A percentile compares a stretch with the other conserved stretches of the same genome.
Conservation (phyloP, 2,797 vertebrate genomes). For the Anniella stebbinsi region DNA sequence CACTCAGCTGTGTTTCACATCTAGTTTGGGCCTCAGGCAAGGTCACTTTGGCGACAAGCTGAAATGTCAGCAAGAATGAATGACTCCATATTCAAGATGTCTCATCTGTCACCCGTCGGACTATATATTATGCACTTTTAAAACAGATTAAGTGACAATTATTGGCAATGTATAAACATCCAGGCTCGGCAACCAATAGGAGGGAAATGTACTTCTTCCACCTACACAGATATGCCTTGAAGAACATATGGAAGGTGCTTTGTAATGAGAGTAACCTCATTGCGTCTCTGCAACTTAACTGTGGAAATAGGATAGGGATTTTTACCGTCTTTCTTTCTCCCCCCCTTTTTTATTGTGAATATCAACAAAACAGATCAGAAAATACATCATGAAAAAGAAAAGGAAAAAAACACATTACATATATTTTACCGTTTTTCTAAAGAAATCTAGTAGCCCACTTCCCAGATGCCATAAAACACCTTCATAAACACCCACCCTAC, state of each 20-base stretch:
- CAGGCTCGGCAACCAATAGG: constrained; percentile 33
- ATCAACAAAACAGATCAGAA: no score
- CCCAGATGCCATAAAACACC: not conserved
- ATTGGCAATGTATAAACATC: constrained; percentile 53
- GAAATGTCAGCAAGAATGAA: constrained; percentile 29
- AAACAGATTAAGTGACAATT: constrained; percentile 51
- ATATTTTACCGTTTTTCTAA: not conserved
- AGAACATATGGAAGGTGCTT: constrained; percentile 37
- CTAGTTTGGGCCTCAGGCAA: constrained; percentile 13
- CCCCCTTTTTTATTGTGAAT: no score
- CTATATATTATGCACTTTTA: constrained; percentile 31
- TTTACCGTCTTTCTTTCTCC: not conserved
- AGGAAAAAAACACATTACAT: no score
- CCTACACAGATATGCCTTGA: constrained; percentile 1
- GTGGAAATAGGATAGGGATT: not conserved
- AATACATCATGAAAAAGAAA: no score
- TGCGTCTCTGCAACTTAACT: not conserved
- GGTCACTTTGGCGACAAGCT: constrained; percentile 51
- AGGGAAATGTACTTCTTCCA: constrained; percentile 43
- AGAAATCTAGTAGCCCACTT: constrained; percentile 5
- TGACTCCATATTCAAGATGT: constrained; percentile 24
- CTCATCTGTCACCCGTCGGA: constrained; percentile 45
- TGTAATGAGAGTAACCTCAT: constrained; percentile 27
- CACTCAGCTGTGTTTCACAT: not conserved
- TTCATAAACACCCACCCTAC: constrained; percentile 6